phyloP scores from a whole-genome alignment of 2,113 vertebrate genomes.

The Lynx canadensis region DNA sequence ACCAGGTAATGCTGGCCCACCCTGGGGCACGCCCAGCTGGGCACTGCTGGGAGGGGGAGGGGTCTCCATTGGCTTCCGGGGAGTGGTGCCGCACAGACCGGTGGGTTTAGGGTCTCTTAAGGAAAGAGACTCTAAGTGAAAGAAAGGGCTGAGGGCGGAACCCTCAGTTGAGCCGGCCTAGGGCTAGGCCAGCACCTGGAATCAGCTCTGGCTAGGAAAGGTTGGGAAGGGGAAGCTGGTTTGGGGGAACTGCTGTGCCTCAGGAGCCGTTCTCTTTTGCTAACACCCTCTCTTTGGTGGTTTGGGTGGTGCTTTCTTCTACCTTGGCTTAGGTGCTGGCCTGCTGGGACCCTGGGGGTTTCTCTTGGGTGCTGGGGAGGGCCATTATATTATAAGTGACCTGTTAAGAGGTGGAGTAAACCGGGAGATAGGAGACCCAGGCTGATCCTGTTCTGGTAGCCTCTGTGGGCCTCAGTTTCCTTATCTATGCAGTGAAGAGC shows the following conservation, averaged over 20 bases:
- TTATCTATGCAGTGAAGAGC: not conserved
- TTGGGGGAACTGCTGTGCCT: constrained; percentile 41
- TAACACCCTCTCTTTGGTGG: not conserved
- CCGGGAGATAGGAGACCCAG: not conserved
- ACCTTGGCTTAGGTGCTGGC: not conserved
- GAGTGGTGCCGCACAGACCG: not conserved
- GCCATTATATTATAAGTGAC: not conserved
- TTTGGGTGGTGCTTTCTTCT: not conserved
- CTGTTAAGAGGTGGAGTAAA: not conserved
- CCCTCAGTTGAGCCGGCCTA: not conserved
- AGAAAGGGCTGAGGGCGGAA: not conserved
- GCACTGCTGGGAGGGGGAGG: not conserved
- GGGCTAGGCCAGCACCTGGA: constrained; percentile 34
- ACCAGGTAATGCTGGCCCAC: constrained; percentile 67
- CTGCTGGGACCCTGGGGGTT: not conserved
- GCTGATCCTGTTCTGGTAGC: not conserved
- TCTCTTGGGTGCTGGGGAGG: not conserved
- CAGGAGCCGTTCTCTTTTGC: not conserved
- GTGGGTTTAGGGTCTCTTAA: not conserved
- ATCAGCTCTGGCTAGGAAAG: not conserved
- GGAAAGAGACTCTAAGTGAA: not conserved
- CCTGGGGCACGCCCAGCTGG: not conserved
- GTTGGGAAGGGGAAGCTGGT: constrained; percentile 54
- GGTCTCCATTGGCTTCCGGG: not conserved
- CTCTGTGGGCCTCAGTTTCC: constrained; percentile 24